Evolutionary conservation across 2,113 vertebrate species (phyloP), one percentile per base, ranked within the genome.

Genomic region (Emydura subglobosa): DNA sequence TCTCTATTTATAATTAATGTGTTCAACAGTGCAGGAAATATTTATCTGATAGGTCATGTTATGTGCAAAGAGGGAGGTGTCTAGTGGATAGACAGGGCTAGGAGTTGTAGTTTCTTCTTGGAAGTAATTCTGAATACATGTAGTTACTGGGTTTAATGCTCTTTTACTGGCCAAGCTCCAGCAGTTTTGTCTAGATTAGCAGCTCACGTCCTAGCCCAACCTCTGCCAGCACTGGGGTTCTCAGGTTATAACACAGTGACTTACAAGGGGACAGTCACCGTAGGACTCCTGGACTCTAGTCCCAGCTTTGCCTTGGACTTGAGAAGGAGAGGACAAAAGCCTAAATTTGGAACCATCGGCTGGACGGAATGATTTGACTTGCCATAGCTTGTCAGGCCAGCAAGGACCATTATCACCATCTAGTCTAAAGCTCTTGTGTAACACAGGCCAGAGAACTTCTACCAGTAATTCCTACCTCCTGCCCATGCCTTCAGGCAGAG

Each of bases 1-100:
- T 91, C 61, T 57, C 93, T 42, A 93, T 94, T 88, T 95, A 95
- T 96, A 96, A 95, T 94, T 93, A 94, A 96, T 84, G 91, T n/a
- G 94, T 87, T 85, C 88, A 93, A 91, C 65, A 44, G 91, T 78
- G 57, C 2, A 57, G 87, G 95, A 94, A 96, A 95, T 93, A 94
- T 96, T 95, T 92, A 89, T 95, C 91, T 74, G 91, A 92, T 74
- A 93, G 81, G 88, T 89, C 85, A 91, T 50, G 31, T 74, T 93
- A 61, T 91, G 91, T n/a, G 86, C 81, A 88, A 94, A 93, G n/a
- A 57, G 81, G 84, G 88, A 91, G 74, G 34, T 93, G 85, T 44
- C 72, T 90, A 1, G 68, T 84, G 92, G 78, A 14, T 87, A 72
- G 65, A 91, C 86, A 54, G 83, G 86, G 88, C 86, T 85, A 79